Percentiles rank a stretch among this genome's conserved stretches.
phyloP scores from a whole-genome alignment of 2,113 vertebrate genomes.

The Hipposideros armiger region DNA sequence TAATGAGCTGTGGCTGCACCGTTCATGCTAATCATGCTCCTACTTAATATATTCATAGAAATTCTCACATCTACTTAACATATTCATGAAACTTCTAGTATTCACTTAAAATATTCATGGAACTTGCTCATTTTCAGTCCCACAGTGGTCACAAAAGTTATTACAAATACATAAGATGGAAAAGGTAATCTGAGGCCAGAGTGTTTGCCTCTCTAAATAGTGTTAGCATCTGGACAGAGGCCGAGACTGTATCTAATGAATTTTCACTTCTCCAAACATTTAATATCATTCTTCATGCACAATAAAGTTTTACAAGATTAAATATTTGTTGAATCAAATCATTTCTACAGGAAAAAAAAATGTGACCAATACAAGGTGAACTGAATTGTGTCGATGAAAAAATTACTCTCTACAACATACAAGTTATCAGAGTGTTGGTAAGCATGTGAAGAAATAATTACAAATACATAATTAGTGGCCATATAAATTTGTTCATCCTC shows the following conservation, averaged over 20 bases:
- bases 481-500: neutral
- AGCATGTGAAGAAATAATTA: neutral
- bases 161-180: neutral
- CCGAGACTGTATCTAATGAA: neutral
- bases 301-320: conserved; percentile 53
- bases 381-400: conserved; percentile 9
- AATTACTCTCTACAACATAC: neutral
- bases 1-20: neutral
- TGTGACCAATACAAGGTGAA: conserved; percentile 21
- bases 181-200: conserved; percentile 36
- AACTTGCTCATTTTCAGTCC: conserved; percentile 45
- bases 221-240: neutral
- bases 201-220: neutral
- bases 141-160: neutral
- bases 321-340: conserved; percentile 52
- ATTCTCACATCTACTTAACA: conserved; percentile 52
- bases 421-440: neutral
- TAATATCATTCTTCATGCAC: conserved; percentile 25
- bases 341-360: neutral
- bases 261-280: conserved; percentile 46
- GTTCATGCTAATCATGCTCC: neutral
- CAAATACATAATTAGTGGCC: neutral
- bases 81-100: conserved; percentile 46
- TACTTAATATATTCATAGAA: conserved; percentile 19
- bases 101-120: conserved; percentile 59